Base-by-base conservation (phyloP, 23 tunicate genomes). In the Halocynthia aurantium region DNA sequence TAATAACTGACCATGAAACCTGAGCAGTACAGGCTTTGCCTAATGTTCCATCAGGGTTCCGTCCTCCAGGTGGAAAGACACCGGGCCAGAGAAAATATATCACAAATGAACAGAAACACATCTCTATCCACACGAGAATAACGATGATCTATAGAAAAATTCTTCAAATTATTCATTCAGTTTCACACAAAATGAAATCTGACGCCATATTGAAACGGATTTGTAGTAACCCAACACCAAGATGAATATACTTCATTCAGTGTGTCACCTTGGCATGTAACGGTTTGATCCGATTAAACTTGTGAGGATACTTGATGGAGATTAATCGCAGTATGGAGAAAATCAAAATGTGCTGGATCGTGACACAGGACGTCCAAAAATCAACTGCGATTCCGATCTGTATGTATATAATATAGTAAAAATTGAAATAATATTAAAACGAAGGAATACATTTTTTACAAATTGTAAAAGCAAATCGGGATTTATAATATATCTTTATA, bases 241-340 rank as follows among this genome's bases (percentile, higher is more conserved):
- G 44, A 31, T 31, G 44, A 31, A 0, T 31, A 31, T 31, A 31
- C 4, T 31, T 31, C 44, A 31, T 31, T 1, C 44, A 4, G 44
- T 31, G 44, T 31, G 44, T 52, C 63, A 81, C 85, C 78, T 81
- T 81, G 8, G 78, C 78, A 52, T 81, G 85, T 11, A 72, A 7
- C 7, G 71, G n/a, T 57, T 72, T 81, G 71, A 81, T 72, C 15
- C 61, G 52, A 31, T 61, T 40, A 50, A 70, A 81, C 12, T 58
- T 49, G 53, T 72, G 78, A 8, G 78, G 85, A 58, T 52, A 72
- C 68, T 52, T 58, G 22, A 81, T 61, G 6, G 85, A 71, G 51
- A 81, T 70, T 12, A 81, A 61, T 15, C 85, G 78, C 62, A 81
- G 78, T 6, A 81, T n/a, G 8, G 85, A 52, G 52, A 81, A 81